phyloP scores from a whole-genome alignment of 2,797 vertebrate genomes.

The Epinephelus malabaricus region DNA sequence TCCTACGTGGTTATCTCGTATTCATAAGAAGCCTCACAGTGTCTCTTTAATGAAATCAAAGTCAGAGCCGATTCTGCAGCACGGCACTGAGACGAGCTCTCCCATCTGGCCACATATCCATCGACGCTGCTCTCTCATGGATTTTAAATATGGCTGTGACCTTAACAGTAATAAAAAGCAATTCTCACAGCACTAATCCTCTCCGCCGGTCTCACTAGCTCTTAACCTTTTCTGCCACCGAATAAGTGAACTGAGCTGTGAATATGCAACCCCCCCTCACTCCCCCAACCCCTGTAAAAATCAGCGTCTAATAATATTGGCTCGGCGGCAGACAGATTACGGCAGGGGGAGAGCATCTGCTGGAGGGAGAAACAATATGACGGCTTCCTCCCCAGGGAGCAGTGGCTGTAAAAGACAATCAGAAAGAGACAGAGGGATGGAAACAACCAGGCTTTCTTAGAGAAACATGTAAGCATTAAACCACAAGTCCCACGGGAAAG shows the following conservation, averaged over 20 bases:
- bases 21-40: conserved; percentile 58
- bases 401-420: conserved; percentile 81
- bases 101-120: conserved; percentile 67
- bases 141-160: conserved; percentile 82
- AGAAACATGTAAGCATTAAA: conserved; percentile 69
- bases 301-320: conserved; percentile 77
- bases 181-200: conserved; percentile 80
- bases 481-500: conserved; percentile 54
- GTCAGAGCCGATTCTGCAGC: conserved; percentile 59
- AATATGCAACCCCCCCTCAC: conserved; percentile 36
- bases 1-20: conserved; percentile 47
- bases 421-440: conserved; percentile 67
- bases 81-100: conserved; percentile 41
- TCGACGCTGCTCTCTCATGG: conserved; percentile 60
- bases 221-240: conserved; percentile 76
- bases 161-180: conserved; percentile 83
- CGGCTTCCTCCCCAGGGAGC: conserved; percentile 72
- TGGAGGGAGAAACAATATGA: conserved; percentile 80
- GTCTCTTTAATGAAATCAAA: conserved; percentile 77
- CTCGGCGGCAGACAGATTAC: conserved; percentile 78
- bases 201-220: conserved; percentile 73
- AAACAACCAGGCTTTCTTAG: conserved; percentile 63
- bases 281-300: conserved; percentile 48
- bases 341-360: conserved; percentile 81
- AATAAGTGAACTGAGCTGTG: conserved; percentile 70